Base-by-base conservation (phyloP, 1,140 invertebrate genomes). In the Drosophila tsacasi region DNA sequence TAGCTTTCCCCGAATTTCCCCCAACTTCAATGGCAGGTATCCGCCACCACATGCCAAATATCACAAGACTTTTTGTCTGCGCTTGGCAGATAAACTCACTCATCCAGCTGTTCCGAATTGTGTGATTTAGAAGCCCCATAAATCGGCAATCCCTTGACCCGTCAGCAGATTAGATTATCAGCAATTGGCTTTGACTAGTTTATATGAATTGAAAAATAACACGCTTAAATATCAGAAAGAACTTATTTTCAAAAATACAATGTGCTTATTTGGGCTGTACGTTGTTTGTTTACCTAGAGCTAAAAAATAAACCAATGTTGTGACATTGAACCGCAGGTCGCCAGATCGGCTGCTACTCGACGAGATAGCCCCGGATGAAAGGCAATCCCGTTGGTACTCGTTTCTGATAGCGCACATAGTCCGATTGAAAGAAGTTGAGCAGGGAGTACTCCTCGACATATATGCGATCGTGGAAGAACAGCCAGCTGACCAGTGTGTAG, bases 391-490 rank as follows among this genome's bases (percentile, higher is more conserved):
- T 98, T 6, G 95, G 94, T 2, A 99, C 98, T 87, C 94, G 94
- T 74, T 96, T 94, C 92, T 99, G 97, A 93, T 99, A 99, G 58
- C 96, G 94, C 3, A 96, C 90, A 92, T 99, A 99, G 40, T 97
- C 95, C 74, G 96, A 94, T 1, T 97, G 98, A 93, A 99, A 99
- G 94, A 99, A 99, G 69, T 96, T 96, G 0, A 99, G 92, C 44
- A 99, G 93, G n/a, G 96, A 97, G 32, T 96, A 95, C 94, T 99
- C 99, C 94, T 99, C 99, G 52, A 97, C 95, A 63, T 94, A 94
- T 40, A 99, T 96, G 54, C 99, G 94, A 71, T 97, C 96, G 27
- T 97, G 94, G 93, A 99, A 99, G 93, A 99, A 99, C 35, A 94
- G 95, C 98, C 98, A 99, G 8, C 97, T 97, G 2, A 95, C 96